Evolutionary conservation across 2,888 invertebrate genomes (phyloP), one percentile per base, ranked within the genome.

Genomic region (Oegoconia quadripuncta): DNA sequence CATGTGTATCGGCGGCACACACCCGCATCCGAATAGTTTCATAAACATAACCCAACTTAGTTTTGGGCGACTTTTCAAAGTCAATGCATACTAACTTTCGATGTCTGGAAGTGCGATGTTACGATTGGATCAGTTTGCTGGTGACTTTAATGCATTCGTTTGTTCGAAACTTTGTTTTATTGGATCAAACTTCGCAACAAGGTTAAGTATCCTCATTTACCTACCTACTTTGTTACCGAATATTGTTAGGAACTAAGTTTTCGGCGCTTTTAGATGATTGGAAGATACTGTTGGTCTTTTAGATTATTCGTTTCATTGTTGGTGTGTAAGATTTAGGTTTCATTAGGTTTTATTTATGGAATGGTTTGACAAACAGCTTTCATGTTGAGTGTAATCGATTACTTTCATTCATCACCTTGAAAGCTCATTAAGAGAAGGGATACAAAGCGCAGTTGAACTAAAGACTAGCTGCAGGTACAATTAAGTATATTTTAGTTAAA

Each of bases 11-110:
- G 84, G 77, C 74, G 76, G 81, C 82, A 81, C 82, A 82, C 81
- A 76, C 81, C 74, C 78, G 79, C 78, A 80, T 74, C 83, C 74
- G 82, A 86, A 87, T 87, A 87, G 86, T 87, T 87, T 82, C 86
- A 87, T 87, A 87, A 86, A 87, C 86, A 87, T 86, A 86, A 83
- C 86, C 81, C 74, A 84, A 87, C 84, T 86, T 81, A 86, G 86
- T 87, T 87, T 84, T 80, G 84, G 86, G 83, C 86, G 75, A 87
- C 86, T 86, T 86, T 87, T 86, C 86, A 87, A 87, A 87, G 86
- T 87, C 86, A 87, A 87, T 84, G 86, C 86, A 87, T 87, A 82
- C 84, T 84, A 86, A 87, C 86, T 87, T 86, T 81, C 79, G 80
- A 82, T 82, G 86, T 84, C 80, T 83, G 77, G 73, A 71, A 78